These are phyloP conservation scores for Chrysaora quinquecirrha DNA, from an alignment of 30 jellyfish, hydroid and myxozoan species.

Conservation along the genomic window DNA sequence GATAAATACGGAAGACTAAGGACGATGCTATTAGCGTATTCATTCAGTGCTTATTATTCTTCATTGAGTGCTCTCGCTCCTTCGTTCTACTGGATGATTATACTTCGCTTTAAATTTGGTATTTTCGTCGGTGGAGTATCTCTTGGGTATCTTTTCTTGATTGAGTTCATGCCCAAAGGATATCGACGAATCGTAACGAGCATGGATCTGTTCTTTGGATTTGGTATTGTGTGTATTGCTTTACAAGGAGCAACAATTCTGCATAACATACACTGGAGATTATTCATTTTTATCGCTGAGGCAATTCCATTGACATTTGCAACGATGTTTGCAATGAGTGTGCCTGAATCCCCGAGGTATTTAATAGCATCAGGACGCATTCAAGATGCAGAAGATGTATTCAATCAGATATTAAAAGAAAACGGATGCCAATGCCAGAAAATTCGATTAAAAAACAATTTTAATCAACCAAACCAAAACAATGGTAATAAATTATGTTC, in stretches of 20 bases:
- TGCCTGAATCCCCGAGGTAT: constrained; percentile 74
- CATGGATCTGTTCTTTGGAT: constrained; percentile 70
- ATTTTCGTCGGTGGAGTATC: constrained; percentile 73
- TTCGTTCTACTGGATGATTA: constrained; percentile 63
- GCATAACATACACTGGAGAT: constrained; percentile 61
- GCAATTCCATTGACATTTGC: constrained; percentile 67
- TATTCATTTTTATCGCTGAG: constrained; percentile 60
- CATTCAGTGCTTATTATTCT: constrained; percentile 65
- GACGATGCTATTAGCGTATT: constrained; percentile 61
- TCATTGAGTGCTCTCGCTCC: constrained; percentile 58
- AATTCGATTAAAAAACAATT: constrained; percentile 10
- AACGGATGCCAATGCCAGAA: constrained; percentile 50
- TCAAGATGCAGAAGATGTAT: constrained; percentile 53
- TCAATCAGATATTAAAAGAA: constrained; percentile 53
- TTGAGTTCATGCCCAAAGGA: constrained; percentile 70
- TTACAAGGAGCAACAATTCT: constrained; percentile 68
- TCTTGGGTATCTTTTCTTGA: constrained; percentile 58
- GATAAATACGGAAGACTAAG: constrained; percentile 60
- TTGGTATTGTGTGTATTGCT: constrained; percentile 71
- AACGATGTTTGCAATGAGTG: constrained; percentile 46
- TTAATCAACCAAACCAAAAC: background rate
- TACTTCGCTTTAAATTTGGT: constrained; percentile 58
- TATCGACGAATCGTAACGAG: constrained; percentile 69
- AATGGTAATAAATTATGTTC: constrained; percentile 7
- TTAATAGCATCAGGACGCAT: constrained; percentile 48